Conservation (phyloP, 2,797 vertebrate genomes). For the Catamblyrhynchus diadema region DNA sequence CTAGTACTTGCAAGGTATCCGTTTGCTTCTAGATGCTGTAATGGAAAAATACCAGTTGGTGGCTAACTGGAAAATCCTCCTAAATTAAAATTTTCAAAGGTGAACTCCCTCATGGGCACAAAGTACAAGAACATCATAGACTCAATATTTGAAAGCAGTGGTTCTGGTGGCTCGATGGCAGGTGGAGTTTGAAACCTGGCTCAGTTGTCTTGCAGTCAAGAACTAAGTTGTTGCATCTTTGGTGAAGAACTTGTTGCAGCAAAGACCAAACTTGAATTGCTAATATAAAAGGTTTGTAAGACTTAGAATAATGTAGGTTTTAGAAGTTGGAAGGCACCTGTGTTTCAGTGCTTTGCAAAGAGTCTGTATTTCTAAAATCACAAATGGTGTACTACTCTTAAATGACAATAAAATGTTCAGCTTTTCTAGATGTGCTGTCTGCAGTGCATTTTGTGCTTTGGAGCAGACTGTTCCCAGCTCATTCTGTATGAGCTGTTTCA, state of each 20-base stretch:
- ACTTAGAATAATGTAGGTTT: not conserved
- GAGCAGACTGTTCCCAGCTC: not conserved
- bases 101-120: not conserved
- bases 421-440: constrained; percentile 60
- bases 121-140: not conserved
- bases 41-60: constrained; percentile 35
- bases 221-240: not conserved
- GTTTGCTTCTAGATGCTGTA: constrained; percentile 58
- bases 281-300: not conserved
- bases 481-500: not conserved
- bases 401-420: constrained; percentile 71
- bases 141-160: not conserved
- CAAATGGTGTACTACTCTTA: constrained; percentile 49
- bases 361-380: constrained; percentile 59
- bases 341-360: constrained; percentile 32
- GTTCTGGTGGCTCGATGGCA: constrained; percentile 15
- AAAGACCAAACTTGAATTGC: constrained; percentile 15
- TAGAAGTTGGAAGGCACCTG: not conserved
- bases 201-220: not conserved
- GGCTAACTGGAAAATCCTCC: constrained; percentile 28
- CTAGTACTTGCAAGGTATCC: constrained; percentile 17
- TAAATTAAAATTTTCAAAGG: constrained; percentile 14
- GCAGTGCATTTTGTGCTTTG: not conserved
- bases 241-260: not conserved
- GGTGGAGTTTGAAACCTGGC: not conserved